Conservation (phyloP, 2,888 invertebrate species). For the Acanthosepion lycidas region DNA sequence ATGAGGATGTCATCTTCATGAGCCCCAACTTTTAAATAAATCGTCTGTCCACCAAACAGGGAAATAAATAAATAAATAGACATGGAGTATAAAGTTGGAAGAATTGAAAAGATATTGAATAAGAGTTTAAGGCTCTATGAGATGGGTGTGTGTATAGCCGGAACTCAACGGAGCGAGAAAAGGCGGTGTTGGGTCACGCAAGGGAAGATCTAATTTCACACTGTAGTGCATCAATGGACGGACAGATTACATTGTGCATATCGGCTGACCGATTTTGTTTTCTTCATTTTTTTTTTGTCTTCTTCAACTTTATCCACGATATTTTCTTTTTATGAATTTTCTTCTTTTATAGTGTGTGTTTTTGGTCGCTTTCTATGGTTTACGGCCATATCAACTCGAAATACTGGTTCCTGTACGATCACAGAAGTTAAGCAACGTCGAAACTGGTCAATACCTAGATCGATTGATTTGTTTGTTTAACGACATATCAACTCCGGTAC, state of each 20-base stretch:
- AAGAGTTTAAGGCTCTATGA: neutral
- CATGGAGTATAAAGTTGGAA: neutral
- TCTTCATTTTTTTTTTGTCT: too few relatives aligned
- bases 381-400: too few relatives aligned
- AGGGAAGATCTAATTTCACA: neutral
- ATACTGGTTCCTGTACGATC: too few relatives aligned
- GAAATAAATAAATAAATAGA: neutral
- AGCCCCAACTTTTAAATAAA: neutral
- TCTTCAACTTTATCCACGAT: too few relatives aligned
- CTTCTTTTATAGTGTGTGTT: too few relatives aligned
- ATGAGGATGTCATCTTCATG: neutral
- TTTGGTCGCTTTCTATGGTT: too few relatives aligned
- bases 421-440: too few relatives aligned
- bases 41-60: neutral
- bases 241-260: neutral
- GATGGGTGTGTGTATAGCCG: neutral
- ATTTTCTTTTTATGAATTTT: too few relatives aligned
- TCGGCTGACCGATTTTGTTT: neutral
- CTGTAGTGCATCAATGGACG: neutral
- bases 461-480: too few relatives aligned
- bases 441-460: too few relatives aligned
- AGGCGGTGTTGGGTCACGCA: neutral
- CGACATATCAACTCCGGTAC: too few relatives aligned
- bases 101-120: neutral
- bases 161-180: neutral